Evolutionary conservation across 2,888 invertebrate species (phyloP).

Genomic region (Allophyes oxyacanthae): DNA sequence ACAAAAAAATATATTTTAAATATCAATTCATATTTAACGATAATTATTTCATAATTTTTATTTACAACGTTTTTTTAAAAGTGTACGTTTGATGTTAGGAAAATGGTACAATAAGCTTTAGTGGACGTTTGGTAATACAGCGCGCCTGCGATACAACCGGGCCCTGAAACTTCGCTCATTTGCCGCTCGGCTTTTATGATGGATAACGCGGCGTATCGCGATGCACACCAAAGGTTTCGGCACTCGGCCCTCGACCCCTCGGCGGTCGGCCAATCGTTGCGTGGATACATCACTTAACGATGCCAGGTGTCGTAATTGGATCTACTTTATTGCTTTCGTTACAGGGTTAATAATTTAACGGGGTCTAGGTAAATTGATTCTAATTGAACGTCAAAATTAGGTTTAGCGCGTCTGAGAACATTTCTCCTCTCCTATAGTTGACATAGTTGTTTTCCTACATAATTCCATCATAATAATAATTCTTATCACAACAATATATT

Average conservation of each 20-base stretch:
- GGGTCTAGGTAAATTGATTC: constrained; percentile 25
- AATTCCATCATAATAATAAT: no score
- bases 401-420: no score
- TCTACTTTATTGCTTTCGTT: constrained; percentile 26
- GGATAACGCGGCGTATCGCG: constrained; percentile 45
- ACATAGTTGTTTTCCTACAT: no score
- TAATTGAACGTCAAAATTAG: constrained; percentile 14
- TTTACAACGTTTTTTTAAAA: no score
- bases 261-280: constrained; percentile 46
- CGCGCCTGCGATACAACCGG: constrained; percentile 40
- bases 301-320: constrained; percentile 37
- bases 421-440: no score
- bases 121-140: constrained; percentile 34
- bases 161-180: constrained; percentile 68
- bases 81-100: no score
- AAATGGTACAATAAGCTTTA: constrained; percentile 33
- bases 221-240: constrained; percentile 40
- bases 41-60: no score
- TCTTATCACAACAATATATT: no score
- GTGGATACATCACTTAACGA: constrained; percentile 23
- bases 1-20: no score
- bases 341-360: constrained; percentile 4
- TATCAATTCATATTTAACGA: no score
- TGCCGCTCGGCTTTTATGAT: constrained; percentile 63
- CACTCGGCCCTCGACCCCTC: constrained; percentile 21